Base-by-base conservation (phyloP, 2,113 vertebrate genomes). In the Neolamprologus devosi region DNA sequence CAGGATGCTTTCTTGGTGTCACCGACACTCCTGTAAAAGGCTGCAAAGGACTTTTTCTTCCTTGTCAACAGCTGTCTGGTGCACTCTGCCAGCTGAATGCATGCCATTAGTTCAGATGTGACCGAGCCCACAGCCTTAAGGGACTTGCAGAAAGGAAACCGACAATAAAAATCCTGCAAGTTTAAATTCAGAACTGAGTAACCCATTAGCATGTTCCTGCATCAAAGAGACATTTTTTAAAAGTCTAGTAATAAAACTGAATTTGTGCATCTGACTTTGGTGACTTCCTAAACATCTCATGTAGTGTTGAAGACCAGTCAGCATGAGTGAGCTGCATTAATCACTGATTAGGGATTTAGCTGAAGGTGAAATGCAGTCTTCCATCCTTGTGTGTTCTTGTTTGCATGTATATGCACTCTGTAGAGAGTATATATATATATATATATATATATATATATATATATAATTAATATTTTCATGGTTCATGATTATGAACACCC, bases 31-130 rank as follows among this genome's bases (percentile, higher is more conserved):
- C 68, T 73, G 92, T 73, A 83, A 92, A 84, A 57, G 87, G 35
- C 88, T 87, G 84, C 75, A 93, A 90, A 93, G 86, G 19, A 85
- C 40, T 86, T 88, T 85, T 81, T 84, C 83, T 40, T 79, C 28
- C 84, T 57, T 33, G 51, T 89, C 87, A 91, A 86, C 90, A 90
- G 73, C 84, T 83, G 55, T 85, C 86, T 78, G 86, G 51, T 63
- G 53, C 58, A 53, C 49, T 84, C 70, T 84, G 58, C 81, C 53
- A 45, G 80, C 83, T 89, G 75, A 85, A 87, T 78, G 33, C 54
- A 82, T 57, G 14, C 57, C 37, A 75, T 12, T 70, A n/a, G 70
- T 83, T 89, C 83, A 88, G 63, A 85, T 82, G 80, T 58, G 53
- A 30, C 17, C 2, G 1, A 60, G 21, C 7, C 63, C 55, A 8